Conservation (phyloP, 2,797 vertebrate genomes). For the Sebastes kiyomatsui region DNA sequence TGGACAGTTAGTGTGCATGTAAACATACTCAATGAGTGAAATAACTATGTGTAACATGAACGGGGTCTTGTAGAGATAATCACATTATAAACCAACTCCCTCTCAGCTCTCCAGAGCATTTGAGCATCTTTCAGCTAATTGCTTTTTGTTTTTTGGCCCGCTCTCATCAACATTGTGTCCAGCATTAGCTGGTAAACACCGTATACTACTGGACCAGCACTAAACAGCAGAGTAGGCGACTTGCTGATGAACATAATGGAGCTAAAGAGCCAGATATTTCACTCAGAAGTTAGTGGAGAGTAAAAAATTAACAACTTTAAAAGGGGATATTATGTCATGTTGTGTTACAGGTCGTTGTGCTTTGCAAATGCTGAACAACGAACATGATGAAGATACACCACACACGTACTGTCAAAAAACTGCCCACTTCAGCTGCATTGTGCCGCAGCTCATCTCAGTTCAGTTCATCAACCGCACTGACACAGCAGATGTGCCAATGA, state of each 20-base stretch:
- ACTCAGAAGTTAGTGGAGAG: not conserved
- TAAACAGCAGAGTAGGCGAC: not conserved
- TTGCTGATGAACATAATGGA: not conserved
- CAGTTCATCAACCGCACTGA: constrained; percentile 31
- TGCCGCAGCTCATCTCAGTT: constrained; percentile 14
- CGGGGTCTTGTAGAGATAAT: not conserved
- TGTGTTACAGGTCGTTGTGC: not conserved
- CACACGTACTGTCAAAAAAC: constrained; percentile 3
- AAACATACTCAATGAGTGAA: too few relatives aligned
- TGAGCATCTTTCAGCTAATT: not conserved
- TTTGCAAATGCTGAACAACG: not conserved
- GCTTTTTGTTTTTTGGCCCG: not conserved
- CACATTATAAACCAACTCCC: not conserved
- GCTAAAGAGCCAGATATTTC: not conserved
- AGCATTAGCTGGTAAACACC: not conserved
- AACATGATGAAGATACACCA: not conserved
- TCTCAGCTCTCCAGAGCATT: not conserved
- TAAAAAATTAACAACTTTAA: not conserved
- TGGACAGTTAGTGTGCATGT: too few relatives aligned
- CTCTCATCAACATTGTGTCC: not conserved
- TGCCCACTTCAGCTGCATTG: not conserved
- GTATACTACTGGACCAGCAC: too few relatives aligned
- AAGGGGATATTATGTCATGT: not conserved
- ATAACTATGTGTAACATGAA: not conserved
- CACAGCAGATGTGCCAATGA: constrained; percentile 37